These are phyloP conservation scores for Agrotis puta DNA, from an alignment of 2,888 invertebrate species.

Conservation along the genomic window DNA sequence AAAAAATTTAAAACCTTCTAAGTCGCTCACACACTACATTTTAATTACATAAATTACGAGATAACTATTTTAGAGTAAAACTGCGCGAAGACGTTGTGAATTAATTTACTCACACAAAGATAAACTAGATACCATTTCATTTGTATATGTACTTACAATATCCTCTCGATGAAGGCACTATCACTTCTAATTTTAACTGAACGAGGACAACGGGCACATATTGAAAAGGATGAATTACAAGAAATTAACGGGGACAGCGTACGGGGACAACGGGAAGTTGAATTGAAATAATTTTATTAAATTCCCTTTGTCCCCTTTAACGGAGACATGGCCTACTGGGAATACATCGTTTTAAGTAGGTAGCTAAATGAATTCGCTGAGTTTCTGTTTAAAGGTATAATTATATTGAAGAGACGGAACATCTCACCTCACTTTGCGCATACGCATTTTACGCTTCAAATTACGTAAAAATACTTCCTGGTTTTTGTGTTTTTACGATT, in stretches of 20 bases:
- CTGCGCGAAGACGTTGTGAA: slow-evolving; percentile 20
- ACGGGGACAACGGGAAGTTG: no score
- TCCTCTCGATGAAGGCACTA: no score
- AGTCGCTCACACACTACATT: slow-evolving; percentile 6
- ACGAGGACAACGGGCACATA: no score
- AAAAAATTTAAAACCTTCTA: neutral
- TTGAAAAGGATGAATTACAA: no score
- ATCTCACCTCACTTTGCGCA: slow-evolving; percentile 21
- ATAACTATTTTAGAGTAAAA: slow-evolving; percentile 23
- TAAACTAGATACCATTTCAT: no score
- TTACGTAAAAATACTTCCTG: slow-evolving; percentile 58
- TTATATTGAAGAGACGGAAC: slow-evolving; percentile 26
- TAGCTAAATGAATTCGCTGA: neutral
- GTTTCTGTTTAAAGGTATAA: slow-evolving; percentile 11
- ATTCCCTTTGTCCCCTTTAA: no score
- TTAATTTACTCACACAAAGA: neutral
- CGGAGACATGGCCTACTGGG: no score
- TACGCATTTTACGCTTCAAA: slow-evolving; percentile 47
- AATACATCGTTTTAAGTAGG: neutral
- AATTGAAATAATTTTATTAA: no score
- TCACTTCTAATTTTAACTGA: no score
- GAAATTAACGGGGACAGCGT: no score
- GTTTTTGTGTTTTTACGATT: slow-evolving; percentile 50
- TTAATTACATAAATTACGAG: slow-evolving; percentile 14
- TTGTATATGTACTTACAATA: no score